These are phyloP conservation scores for Ploceus nigricollis DNA, from an alignment of 2,113 vertebrate species.

Conservation along the genomic window DNA sequence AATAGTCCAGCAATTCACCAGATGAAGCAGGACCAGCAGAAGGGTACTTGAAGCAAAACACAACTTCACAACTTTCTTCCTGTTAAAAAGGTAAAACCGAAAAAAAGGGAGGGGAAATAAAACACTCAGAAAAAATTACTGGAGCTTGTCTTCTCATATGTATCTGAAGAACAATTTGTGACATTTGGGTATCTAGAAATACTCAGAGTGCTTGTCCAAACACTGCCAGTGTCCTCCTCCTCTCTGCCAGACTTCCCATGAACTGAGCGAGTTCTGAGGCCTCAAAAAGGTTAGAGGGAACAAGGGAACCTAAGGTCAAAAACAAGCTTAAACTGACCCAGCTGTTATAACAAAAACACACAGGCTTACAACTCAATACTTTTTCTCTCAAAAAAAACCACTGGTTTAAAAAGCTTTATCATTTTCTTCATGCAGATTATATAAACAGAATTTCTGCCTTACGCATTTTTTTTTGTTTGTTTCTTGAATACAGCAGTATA, in stretches of 20 bases:
- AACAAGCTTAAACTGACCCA: conserved; percentile 58
- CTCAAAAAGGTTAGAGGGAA: conserved; percentile 1
- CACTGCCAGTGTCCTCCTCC: neutral
- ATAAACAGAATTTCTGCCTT: neutral
- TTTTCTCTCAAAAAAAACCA: neutral
- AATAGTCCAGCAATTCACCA: neutral
- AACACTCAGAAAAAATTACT: neutral
- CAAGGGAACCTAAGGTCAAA: neutral
- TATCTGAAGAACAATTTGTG: neutral
- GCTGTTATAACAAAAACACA: conserved; percentile 78
- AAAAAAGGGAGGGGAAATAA: neutral
- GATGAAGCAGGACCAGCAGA: neutral
- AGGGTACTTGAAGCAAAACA: neutral
- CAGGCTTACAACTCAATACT: neutral
- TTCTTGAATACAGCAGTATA: neutral
- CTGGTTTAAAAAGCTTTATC: neutral
- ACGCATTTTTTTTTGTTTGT: neutral
- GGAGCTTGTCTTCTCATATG: neutral
- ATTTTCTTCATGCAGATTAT: neutral
- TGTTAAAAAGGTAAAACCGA: neutral
- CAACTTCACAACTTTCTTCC: neutral
- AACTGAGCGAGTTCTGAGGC: conserved; percentile 32
- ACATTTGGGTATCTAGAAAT: conserved; percentile 53
- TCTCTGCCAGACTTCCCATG: conserved; percentile 39
- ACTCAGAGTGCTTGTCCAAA: conserved; percentile 32